These are phyloP conservation scores for Heteromurus nitidus DNA, from an alignment of 2,888 invertebrate genomes.

Conservation along the genomic window DNA sequence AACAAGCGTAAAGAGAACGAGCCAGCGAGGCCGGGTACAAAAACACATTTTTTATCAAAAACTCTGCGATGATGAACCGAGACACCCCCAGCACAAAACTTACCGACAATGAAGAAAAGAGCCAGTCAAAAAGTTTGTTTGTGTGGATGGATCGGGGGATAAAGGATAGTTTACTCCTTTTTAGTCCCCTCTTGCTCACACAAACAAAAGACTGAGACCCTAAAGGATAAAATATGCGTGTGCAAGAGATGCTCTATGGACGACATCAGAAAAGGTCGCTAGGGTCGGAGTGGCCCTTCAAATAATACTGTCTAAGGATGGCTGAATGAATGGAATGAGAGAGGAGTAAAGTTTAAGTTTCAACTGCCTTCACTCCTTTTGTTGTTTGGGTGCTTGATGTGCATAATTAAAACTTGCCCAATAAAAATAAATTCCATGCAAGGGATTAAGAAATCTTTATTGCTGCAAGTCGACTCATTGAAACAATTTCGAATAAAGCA, in stretches of 20 bases:
- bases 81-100: slow-evolving; percentile 5
- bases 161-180: background rate
- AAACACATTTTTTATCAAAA: background rate
- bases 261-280: background rate
- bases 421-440: no score
- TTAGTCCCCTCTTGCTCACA: background rate
- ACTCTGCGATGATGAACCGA: slow-evolving; percentile 11
- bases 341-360: no score
- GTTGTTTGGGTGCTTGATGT: no score
- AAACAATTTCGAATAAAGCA: no score
- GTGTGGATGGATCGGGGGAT: slow-evolving; percentile 1
- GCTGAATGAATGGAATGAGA: no score
- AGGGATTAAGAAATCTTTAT: no score
- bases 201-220: background rate
- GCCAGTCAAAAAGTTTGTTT: slow-evolving; percentile 7
- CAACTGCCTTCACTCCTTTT: no score
- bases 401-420: no score
- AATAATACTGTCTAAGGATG: no score
- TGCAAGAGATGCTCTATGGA: background rate
- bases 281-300: background rate
- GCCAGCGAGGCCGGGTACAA: background rate
- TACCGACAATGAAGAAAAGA: slow-evolving; percentile 1
- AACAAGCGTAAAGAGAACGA: background rate
- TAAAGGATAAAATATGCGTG: background rate
- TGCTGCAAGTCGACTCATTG: no score